These are phyloP conservation scores for Drosophila kohkoa DNA, from an alignment of 1,140 invertebrate genomes.

Conservation along the genomic window DNA sequence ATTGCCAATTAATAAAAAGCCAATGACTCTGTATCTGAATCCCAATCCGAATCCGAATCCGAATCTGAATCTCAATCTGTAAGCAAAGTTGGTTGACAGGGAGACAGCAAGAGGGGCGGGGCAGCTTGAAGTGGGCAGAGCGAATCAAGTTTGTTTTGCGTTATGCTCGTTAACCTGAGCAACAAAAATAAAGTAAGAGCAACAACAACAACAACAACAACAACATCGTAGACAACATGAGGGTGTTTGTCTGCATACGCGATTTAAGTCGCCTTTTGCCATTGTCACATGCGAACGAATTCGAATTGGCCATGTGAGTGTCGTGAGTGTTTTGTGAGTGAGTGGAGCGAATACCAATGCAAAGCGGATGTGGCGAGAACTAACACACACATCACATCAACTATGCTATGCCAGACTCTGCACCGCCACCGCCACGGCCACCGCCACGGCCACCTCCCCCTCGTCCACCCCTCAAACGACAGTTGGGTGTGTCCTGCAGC, in stretches of 20 bases:
- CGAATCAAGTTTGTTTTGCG: constrained; percentile 60
- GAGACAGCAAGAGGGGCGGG: background rate
- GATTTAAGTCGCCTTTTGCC: constrained; percentile 52
- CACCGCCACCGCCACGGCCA: background rate
- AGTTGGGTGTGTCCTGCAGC: constrained; percentile 61
- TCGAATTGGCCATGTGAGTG: constrained; percentile 23
- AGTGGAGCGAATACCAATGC: constrained; percentile 44
- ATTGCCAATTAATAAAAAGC: constrained; percentile 72
- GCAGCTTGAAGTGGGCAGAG: constrained; percentile 56
- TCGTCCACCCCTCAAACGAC: background rate
- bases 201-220: constrained; percentile 44
- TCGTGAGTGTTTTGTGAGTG: constrained; percentile 25
- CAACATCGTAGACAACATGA: constrained; percentile 51
- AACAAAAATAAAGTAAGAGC: constrained; percentile 25
- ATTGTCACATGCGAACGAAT: constrained; percentile 52
- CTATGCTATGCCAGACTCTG: background rate
- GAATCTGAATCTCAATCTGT: constrained; percentile 49
- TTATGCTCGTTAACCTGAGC: constrained; percentile 45
- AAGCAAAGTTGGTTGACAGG: background rate
- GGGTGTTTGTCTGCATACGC: constrained; percentile 71
- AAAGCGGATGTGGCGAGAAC: constrained; percentile 45
- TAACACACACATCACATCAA: constrained; percentile 23
- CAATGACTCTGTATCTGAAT: constrained; percentile 55
- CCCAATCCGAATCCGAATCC: constrained; percentile 31
- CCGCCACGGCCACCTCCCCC: background rate